phyloP scores from a whole-genome alignment of 2,113 vertebrate genomes.

The Zosterops hypoxanthus region DNA sequence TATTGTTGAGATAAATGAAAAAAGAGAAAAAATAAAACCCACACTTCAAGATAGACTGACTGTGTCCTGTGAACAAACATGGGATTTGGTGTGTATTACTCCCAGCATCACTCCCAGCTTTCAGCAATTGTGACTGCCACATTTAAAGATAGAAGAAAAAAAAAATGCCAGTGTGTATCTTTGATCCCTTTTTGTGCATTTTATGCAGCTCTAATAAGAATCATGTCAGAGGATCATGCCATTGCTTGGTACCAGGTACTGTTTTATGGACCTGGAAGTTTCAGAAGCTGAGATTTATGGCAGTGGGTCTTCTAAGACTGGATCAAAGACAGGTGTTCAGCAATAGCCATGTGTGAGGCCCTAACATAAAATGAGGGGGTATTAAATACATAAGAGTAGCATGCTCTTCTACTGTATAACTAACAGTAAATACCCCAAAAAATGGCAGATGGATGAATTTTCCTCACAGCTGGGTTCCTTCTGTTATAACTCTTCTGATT shows the following conservation, averaged over 20 bases:
- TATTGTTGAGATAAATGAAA: neutral
- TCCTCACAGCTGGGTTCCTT: neutral
- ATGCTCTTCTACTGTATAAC: neutral
- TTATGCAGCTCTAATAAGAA: neutral
- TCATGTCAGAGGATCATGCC: neutral
- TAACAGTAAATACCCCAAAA: neutral
- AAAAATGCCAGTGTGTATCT: neutral
- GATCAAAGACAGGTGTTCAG: neutral
- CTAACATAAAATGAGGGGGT: neutral
- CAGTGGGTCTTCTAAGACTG: neutral
- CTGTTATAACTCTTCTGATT: neutral
- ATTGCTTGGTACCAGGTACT: neutral
- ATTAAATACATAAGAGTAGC: neutral
- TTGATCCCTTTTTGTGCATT: neutral
- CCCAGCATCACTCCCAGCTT: neutral
- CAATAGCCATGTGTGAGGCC: neutral
- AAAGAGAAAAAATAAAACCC: neutral
- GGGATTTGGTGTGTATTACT: neutral
- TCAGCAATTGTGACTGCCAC: neutral
- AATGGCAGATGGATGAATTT: neutral
- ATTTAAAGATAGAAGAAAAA: neutral
- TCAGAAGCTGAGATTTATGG: neutral
- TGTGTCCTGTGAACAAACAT: neutral
- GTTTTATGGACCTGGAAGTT: neutral
- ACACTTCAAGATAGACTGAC: neutral